Evolutionary conservation across 2,888 invertebrate genomes (phyloP).

Genomic region (Cancer borealis): DNA sequence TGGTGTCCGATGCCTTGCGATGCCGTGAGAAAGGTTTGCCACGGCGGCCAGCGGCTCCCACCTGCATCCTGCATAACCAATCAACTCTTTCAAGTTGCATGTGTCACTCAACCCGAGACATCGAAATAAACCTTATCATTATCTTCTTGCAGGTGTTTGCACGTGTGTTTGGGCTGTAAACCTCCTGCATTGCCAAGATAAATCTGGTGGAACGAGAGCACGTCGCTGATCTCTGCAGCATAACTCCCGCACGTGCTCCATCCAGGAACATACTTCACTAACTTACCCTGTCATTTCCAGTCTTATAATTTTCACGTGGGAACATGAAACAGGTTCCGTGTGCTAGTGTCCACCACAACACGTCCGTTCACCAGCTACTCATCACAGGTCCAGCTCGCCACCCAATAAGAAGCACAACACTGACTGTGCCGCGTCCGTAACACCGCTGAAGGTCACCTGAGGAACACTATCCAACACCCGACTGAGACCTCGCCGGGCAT

Average conservation of each 20-base stretch:
- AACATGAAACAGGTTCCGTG: background rate
- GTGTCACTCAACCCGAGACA: background rate
- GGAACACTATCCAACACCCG: background rate
- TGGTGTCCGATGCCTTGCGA: background rate
- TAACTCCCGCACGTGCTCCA: background rate
- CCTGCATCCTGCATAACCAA: background rate
- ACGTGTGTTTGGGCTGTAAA: background rate
- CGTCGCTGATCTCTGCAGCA: background rate
- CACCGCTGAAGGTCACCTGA: constrained; percentile 29
- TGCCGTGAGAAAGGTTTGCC: background rate
- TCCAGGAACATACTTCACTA: background rate
- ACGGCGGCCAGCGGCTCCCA: background rate
- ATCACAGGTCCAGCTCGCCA: background rate
- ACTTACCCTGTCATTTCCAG: constrained; percentile 51
- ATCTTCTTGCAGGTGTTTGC: background rate
- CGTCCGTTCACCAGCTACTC: constrained; percentile 16
- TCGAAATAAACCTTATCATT: background rate
- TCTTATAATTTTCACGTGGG: background rate
- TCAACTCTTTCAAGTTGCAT: background rate
- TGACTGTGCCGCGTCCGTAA: background rate
- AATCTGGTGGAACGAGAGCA: background rate
- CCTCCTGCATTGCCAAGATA: background rate
- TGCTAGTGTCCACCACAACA: constrained; percentile 31
- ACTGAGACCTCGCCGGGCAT: background rate
- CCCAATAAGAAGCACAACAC: background rate